Evolutionary conservation across 2,797 vertebrate genomes (phyloP).

Genomic region (Odontamblyopus lacepedii): DNA sequence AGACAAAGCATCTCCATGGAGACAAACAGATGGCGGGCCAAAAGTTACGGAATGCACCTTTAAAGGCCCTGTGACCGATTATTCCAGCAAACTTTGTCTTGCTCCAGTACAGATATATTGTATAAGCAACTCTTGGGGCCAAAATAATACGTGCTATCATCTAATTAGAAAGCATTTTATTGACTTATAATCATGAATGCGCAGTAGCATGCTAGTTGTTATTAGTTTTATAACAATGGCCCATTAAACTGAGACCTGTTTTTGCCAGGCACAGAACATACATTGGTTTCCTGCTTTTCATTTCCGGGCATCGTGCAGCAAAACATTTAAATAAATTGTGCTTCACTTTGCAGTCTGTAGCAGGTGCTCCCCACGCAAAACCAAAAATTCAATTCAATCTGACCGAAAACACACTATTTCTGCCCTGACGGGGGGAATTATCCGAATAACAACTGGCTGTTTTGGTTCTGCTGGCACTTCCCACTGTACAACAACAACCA

Average conservation of each 20-base stretch:
- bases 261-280: neutral
- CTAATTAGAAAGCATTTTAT: no score
- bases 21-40: no score
- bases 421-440: neutral
- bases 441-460: constrained; percentile 5
- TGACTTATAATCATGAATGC: neutral
- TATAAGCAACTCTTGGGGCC: no score
- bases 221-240: neutral
- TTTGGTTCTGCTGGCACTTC: constrained; percentile 37
- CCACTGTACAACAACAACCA: constrained; percentile 16
- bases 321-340: constrained; percentile 2
- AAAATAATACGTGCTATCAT: no score
- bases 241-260: neutral
- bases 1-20: no score
- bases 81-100: neutral
- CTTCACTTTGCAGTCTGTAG: constrained; percentile 6
- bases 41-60: no score
- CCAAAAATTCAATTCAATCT: neutral
- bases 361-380: constrained; percentile 9
- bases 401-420: neutral
- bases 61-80: no score
- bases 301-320: neutral
- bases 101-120: no score
- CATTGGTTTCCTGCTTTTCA: neutral
- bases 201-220: no score